phyloP scores from a whole-genome alignment of 1,140 invertebrate species.

The Euura saliciscinereae region DNA sequence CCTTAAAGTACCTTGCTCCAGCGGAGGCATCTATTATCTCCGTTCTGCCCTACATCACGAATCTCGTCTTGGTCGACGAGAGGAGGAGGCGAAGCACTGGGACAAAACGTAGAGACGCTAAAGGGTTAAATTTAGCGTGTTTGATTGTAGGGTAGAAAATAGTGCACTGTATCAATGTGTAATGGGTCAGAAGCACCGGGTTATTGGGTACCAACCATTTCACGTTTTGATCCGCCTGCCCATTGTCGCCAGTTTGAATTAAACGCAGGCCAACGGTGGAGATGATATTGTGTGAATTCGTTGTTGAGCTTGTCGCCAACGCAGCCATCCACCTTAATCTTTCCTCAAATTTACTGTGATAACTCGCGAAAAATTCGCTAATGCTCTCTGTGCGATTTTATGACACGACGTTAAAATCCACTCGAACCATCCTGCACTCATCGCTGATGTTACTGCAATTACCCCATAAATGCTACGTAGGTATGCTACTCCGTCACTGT shows the following conservation, averaged over 20 bases:
- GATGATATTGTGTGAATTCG: background rate
- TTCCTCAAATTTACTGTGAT: too few relatives aligned
- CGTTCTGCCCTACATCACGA: background rate
- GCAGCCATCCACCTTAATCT: too few relatives aligned
- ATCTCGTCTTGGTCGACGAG: background rate
- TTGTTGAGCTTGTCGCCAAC: background rate
- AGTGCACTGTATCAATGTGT: constrained; percentile 11
- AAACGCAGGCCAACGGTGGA: background rate
- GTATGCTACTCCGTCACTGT: too few relatives aligned
- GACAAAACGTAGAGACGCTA: background rate
- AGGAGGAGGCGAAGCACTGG: background rate
- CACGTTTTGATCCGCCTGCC: constrained; percentile 4
- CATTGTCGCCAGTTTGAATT: background rate
- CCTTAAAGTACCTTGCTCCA: background rate
- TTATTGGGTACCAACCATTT: constrained; percentile 9
- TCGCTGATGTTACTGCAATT: too few relatives aligned
- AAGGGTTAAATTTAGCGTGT: constrained; percentile 11
- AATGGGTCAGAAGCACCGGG: constrained; percentile 4
- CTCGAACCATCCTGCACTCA: too few relatives aligned
- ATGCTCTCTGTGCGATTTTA: too few relatives aligned
- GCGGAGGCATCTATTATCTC: background rate
- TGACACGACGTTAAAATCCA: too few relatives aligned
- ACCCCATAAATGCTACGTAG: too few relatives aligned
- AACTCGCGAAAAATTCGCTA: too few relatives aligned
- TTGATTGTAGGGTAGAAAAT: constrained; percentile 12